Base-by-base conservation (phyloP, 2,113 vertebrate species). In the Anser brachyrhynchus region DNA sequence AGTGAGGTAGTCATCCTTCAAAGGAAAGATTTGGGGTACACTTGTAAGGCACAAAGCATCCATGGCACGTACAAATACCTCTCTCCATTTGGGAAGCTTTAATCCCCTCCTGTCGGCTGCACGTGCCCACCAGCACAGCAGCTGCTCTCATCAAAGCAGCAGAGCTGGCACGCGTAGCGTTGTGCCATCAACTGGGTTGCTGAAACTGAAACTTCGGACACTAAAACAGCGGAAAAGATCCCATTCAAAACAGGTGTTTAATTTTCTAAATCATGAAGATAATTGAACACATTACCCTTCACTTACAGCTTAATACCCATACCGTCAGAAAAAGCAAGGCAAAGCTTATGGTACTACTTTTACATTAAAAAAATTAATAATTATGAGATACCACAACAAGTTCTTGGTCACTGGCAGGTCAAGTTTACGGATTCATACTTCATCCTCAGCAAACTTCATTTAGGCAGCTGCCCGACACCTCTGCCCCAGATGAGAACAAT, bases 401-500 rank as follows among this genome's bases (percentile, higher is more conserved):
- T 22, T 25, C 33, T 54, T 54, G 44, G 26, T 16, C 35, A 25
- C 15, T 0, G 0, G 19, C 37, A 25, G 54, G 28, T 35, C 58
- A 25, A 92, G 37, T 67, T 51, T 66, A 95, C 35, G 72, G 58
- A 81, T 76, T 61, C 11, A 19, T 35, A 35, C 57, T 84, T 96
- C 86, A 83, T 78, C 96, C 85, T 94, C 95, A 89, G 93, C 94
- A 90, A 93, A 85, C 59, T 92, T 44, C 64, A 76, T 74, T 35
- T 72, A 95, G 94, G 66, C 62, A 29, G 62, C 54, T 84, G 77
- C 84, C 70, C 96, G 62, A 29, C 85, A 89, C 73, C 93, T 93
- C 90, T 82, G 90, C 96, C 82, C 92, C 90, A 92, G 41, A 28
- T 33, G 93, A 97, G 84, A 96, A 87, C 92, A 96, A 84, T 96